Evolutionary conservation across 2,888 invertebrate genomes (phyloP), one percentile per base, ranked within the genome.

Genomic region (Carcina quercana): DNA sequence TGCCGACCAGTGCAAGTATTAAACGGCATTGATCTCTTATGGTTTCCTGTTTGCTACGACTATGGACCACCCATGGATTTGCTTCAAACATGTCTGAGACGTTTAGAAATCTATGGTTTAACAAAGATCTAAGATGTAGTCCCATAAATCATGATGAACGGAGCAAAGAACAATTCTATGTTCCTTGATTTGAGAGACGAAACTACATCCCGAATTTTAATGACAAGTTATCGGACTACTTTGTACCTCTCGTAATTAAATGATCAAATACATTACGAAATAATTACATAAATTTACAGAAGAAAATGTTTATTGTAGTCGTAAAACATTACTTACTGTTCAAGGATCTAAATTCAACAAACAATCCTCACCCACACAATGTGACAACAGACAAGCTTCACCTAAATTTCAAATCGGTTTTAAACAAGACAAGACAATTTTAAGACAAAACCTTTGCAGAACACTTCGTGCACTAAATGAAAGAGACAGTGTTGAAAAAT

Each of bases 301-400:
- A n/a, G n/a, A n/a, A n/a, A n/a, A n/a, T n/a, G 17, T 7, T 17
- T 17, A 17, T 17, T 17, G 17, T 17, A 25, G 25, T 3, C 17
- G 13, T 21, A 5, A 11, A 24, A 15, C 14, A 21, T 5, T 8
- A 8, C 14, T 21, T 29, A 20, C 22, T 30, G 17, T 17, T 17
- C 7, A 30, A 30, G 24, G 15, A 51, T 58, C 55, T 54, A 50
- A 57, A 63, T n/a, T n/a, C n/a, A n/a, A n/a, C n/a, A n/a, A 55
- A 60, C 61, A 58, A 61, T 59, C 59, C 50, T 59, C 62, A 48
- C 68, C 64, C 56, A 65, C 68, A 59, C 53, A 42, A 10, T 44
- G 43, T 50, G 66, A 74, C 73, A 73, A 59, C 66, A 53, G 45
- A 71, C 74, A 71, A 63, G 63, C 59, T 64, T 64, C 64, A 60